These are phyloP conservation scores for Zaprionus davidi DNA, from an alignment of 1,140 invertebrate species.

Conservation along the genomic window DNA sequence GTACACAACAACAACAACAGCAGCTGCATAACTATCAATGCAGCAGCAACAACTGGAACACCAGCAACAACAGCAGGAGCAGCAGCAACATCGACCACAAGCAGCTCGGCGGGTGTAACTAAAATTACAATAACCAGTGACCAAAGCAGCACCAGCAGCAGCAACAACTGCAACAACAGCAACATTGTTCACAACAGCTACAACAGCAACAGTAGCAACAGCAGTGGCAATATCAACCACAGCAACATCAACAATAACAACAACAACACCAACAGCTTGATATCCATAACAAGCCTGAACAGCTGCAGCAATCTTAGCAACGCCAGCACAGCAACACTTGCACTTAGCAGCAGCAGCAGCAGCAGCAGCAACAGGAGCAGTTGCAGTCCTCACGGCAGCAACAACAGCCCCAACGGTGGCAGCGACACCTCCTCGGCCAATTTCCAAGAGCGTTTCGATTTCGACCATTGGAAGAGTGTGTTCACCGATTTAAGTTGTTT, in stretches of 20 bases:
- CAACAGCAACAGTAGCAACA: conserved; percentile 43
- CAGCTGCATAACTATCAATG: conserved; percentile 68
- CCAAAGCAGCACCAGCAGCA: conserved; percentile 37
- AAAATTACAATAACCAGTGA: conserved; percentile 48
- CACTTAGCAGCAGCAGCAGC: conserved; percentile 33
- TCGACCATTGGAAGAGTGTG: conserved; percentile 75
- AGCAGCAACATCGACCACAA: conserved; percentile 35
- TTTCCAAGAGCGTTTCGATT: conserved; percentile 79
- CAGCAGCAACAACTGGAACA: conserved; percentile 21
- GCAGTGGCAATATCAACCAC: conserved; percentile 16
- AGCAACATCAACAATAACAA: conserved; percentile 32
- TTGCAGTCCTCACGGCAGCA: conserved; percentile 20
- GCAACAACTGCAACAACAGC: too few species aligned
- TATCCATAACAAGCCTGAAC: conserved; percentile 69
- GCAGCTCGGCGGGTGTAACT: conserved; percentile 45
- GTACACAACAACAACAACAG: conserved; percentile 55
- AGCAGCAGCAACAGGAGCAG: conserved; percentile 28
- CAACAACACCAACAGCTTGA: conserved; percentile 65
- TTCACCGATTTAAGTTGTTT: conserved; percentile 79
- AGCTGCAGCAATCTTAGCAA: conserved; percentile 64
- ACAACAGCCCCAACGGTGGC: conserved; percentile 32
- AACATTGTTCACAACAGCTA: conserved; percentile 51
- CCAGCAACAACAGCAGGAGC: conserved; percentile 32
- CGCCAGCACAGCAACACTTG: conserved; percentile 60
- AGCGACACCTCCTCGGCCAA: conserved; percentile 81